phyloP scores from a whole-genome alignment of 2,888 invertebrate genomes.

The Criorhina ranunculi region DNA sequence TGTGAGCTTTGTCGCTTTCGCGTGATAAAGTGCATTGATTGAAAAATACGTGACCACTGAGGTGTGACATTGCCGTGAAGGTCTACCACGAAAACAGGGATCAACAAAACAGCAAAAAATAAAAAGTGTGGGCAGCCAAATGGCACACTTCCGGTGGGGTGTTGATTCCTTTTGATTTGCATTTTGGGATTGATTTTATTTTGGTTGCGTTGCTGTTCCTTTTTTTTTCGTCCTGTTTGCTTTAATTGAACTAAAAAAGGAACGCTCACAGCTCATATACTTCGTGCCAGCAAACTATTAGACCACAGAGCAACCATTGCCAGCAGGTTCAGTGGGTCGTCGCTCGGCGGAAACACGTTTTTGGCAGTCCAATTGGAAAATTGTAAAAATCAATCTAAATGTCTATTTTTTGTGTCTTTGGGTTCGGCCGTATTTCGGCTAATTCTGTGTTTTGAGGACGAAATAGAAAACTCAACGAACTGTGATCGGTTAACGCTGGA shows the following conservation, averaged over 20 bases:
- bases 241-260: slow-evolving; percentile 38
- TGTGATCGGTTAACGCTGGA: slow-evolving; percentile 7
- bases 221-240: slow-evolving; percentile 16
- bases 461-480: slow-evolving; percentile 50
- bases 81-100: slow-evolving; percentile 21
- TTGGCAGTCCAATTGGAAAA: slow-evolving; percentile 67
- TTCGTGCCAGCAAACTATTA: slow-evolving; percentile 28
- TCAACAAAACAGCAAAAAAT: slow-evolving; percentile 20
- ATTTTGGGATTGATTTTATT: slow-evolving; percentile 59
- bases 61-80: slow-evolving; percentile 64
- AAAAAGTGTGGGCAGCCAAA: slow-evolving; percentile 50
- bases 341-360: slow-evolving; percentile 44
- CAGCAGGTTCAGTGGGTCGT: not conserved
- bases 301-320: slow-evolving; percentile 21
- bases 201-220: slow-evolving; percentile 22
- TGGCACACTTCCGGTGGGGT: slow-evolving; percentile 70
- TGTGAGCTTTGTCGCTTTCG: slow-evolving; percentile 63
- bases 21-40: slow-evolving; percentile 64
- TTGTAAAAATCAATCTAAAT: slow-evolving; percentile 63
- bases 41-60: slow-evolving; percentile 69
- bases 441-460: slow-evolving; percentile 25
- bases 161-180: slow-evolving; percentile 70
- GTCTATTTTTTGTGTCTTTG: not conserved
- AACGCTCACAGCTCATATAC: slow-evolving; percentile 21
- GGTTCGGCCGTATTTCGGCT: not conserved